Conservation (phyloP, 2,113 vertebrate species). For the Xerus inauris region DNA sequence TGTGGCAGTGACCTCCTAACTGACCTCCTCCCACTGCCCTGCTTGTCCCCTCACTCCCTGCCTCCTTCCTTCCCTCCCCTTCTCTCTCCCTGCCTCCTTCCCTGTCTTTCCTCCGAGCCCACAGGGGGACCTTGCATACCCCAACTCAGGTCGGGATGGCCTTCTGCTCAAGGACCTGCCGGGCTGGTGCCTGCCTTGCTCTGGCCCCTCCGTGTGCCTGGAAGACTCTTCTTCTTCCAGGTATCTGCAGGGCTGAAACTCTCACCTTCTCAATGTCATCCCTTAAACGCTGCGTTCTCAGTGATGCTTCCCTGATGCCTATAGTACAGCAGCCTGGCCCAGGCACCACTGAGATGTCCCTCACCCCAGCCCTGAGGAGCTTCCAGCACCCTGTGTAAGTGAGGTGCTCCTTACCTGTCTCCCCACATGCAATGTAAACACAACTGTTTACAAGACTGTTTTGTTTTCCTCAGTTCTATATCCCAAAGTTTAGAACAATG, state of each 20-base stretch:
- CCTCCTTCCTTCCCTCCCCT: too few species aligned
- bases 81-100: background rate
- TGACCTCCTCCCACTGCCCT: too few species aligned
- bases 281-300: background rate
- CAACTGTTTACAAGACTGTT: too few species aligned
- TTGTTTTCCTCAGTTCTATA: background rate
- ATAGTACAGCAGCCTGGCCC: background rate
- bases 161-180: background rate
- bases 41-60: background rate
- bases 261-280: background rate
- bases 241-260: background rate
- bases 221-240: background rate
- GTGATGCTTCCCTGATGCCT: background rate
- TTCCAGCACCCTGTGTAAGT: fast-evolving
- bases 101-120: background rate
- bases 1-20: background rate
- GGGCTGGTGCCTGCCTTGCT: too few species aligned
- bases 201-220: background rate
- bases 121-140: background rate
- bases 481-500: background rate
- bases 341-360: background rate
- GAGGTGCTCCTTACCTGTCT: background rate
- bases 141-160: background rate
- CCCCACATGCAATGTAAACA: too few species aligned
- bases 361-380: background rate